Conservation (phyloP, 2,888 invertebrate species). For the Andrena chrysosceles region DNA sequence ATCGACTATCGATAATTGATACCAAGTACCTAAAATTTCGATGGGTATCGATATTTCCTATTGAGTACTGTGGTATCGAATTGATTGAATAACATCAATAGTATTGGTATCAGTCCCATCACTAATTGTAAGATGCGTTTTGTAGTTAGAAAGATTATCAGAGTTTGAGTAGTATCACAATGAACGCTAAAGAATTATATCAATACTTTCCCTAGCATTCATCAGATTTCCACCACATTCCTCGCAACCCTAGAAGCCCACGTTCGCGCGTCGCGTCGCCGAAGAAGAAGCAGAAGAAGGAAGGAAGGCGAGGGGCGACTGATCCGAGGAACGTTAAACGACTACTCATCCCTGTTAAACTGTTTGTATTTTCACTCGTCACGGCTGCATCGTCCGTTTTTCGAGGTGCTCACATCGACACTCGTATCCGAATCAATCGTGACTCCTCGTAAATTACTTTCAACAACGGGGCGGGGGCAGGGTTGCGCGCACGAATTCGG, state of each 20-base stretch:
- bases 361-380: slow-evolving; percentile 84
- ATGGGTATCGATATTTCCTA: too few relatives aligned
- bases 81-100: too few relatives aligned
- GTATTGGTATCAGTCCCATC: too few relatives aligned
- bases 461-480: slow-evolving; percentile 28
- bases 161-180: background rate
- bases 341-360: slow-evolving; percentile 83
- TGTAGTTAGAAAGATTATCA: background rate
- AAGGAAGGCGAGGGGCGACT: slow-evolving; percentile 57
- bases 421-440: slow-evolving; percentile 75
- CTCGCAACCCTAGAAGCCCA: background rate
- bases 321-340: slow-evolving; percentile 78
- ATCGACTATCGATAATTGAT: too few relatives aligned
- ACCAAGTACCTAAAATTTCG: too few relatives aligned
- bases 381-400: slow-evolving; percentile 76
- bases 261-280: slow-evolving; percentile 18
- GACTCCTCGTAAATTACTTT: slow-evolving; percentile 75
- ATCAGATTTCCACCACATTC: slow-evolving; percentile 10
- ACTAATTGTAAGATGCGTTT: background rate
- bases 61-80: too few relatives aligned
- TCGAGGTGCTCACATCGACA: slow-evolving; percentile 80
- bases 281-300: slow-evolving; percentile 31
- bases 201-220: background rate
- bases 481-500: slow-evolving; percentile 63
- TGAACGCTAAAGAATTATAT: background rate